Conservation (phyloP, 53 echinoderm and acorn worm species). For the Echinometra lucunter region DNA sequence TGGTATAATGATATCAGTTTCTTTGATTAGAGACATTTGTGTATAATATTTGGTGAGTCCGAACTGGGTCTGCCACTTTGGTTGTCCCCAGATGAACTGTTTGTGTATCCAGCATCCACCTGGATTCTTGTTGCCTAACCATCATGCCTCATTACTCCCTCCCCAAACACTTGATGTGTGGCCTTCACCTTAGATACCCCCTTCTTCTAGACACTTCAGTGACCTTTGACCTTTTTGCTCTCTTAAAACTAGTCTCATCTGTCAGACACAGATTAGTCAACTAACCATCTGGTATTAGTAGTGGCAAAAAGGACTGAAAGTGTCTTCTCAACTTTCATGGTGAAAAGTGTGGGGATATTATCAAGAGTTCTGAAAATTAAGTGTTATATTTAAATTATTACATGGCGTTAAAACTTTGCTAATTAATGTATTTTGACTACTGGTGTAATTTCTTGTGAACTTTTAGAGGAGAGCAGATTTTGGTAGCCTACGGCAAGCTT, state of each 20-base stretch:
- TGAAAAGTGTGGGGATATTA: no score
- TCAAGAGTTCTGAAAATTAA: no score
- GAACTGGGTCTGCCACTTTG: background rate
- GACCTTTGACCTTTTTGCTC: constrained; percentile 18
- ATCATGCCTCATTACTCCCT: constrained; percentile 31
- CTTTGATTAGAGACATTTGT: no score
- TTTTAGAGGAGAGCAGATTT: background rate
- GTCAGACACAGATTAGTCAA: background rate
- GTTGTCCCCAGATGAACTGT: constrained; percentile 46
- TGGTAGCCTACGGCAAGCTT: background rate
- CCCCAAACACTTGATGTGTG: constrained; percentile 49
- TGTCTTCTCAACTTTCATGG: background rate
- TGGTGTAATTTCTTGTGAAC: no score
- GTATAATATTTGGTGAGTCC: no score
- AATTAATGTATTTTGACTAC: no score
- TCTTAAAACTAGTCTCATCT: background rate
- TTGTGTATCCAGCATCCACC: background rate
- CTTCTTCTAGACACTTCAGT: background rate
- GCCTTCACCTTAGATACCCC: constrained; percentile 53
- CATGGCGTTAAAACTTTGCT: no score
- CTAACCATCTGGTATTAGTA: background rate
- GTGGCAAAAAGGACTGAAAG: background rate
- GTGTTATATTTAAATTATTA: no score
- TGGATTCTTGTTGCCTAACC: background rate
- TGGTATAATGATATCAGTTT: no score